Conservation (phyloP, 2,888 invertebrate genomes). For the Rhogogaster chlorosoma region DNA sequence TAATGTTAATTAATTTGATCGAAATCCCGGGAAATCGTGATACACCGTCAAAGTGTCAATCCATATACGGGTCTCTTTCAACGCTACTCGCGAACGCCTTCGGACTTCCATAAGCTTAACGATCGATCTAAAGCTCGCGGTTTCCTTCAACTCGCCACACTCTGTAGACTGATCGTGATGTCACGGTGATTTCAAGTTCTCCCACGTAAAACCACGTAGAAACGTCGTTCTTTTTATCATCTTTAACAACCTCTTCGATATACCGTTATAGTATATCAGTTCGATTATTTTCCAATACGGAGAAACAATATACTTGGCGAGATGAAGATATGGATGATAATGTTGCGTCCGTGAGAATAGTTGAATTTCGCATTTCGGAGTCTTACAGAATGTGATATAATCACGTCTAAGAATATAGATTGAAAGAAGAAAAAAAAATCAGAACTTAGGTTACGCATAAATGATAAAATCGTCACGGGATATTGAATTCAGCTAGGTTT, state of each 20-base stretch:
- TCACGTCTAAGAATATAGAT: no score
- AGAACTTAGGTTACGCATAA: conserved; percentile 9
- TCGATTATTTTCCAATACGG: not conserved
- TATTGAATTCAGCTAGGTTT: not conserved
- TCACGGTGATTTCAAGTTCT: conserved; percentile 30
- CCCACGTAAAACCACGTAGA: conserved; percentile 16
- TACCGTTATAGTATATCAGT: not conserved
- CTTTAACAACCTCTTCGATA: not conserved
- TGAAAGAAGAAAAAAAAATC: not conserved
- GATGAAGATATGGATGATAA: not conserved
- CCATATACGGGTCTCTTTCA: conserved; percentile 15
- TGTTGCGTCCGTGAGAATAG: no score
- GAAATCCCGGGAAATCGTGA: not conserved
- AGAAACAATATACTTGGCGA: not conserved
- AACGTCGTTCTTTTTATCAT: not conserved
- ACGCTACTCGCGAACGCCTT: conserved; percentile 16
- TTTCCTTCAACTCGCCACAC: not conserved
- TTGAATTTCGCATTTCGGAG: not conserved
- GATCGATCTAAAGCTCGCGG: not conserved
- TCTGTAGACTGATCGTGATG: not conserved
- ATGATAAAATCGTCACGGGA: conserved; percentile 21
- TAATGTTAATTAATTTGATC: not conserved
- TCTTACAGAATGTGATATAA: no score
- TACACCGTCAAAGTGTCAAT: not conserved
- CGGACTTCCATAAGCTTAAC: not conserved